Conservation (phyloP, 2,797 vertebrate species). For the Salarias fasciatus region DNA sequence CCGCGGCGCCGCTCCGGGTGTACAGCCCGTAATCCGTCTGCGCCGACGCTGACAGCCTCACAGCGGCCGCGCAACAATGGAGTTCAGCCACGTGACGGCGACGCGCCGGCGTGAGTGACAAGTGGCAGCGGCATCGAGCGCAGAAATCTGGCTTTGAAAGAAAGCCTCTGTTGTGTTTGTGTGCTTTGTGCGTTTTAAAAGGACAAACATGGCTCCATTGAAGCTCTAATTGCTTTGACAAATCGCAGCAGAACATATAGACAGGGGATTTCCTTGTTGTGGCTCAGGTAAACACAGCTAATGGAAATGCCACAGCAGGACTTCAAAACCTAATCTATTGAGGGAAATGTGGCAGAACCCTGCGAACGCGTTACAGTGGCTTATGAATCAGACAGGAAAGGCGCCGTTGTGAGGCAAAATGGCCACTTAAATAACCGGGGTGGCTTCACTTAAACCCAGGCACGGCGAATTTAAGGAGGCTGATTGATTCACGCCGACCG, state of each 20-base stretch:
- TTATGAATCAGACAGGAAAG: constrained; percentile 29
- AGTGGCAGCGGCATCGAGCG: background rate
- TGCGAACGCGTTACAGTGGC: constrained; percentile 5
- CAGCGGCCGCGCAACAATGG: no score
- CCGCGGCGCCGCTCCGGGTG: no score
- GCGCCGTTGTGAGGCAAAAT: constrained; percentile 8
- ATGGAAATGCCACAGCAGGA: constrained; percentile 46
- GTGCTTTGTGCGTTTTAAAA: constrained; percentile 20
- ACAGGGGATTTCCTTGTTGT: constrained; percentile 24
- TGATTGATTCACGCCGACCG: background rate
- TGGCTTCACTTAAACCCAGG: constrained; percentile 1
- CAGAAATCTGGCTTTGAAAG: constrained; percentile 28
- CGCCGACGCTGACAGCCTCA: no score
- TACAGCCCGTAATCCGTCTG: constrained; percentile 30
- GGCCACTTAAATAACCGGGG: constrained; percentile 19
- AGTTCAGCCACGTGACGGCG: no score
- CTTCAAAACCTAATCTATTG: constrained; percentile 38
- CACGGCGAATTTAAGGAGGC: background rate
- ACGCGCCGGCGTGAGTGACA: no score
- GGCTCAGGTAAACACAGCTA: constrained; percentile 51
- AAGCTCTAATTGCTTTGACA: constrained; percentile 54
- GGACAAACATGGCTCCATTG: constrained; percentile 15
- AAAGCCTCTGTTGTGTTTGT: constrained; percentile 21
- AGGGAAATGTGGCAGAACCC: constrained; percentile 21
- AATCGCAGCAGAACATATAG: constrained; percentile 28